Conservation (phyloP, 2,113 vertebrate genomes). For the Chamaetylas fuelleborni region DNA sequence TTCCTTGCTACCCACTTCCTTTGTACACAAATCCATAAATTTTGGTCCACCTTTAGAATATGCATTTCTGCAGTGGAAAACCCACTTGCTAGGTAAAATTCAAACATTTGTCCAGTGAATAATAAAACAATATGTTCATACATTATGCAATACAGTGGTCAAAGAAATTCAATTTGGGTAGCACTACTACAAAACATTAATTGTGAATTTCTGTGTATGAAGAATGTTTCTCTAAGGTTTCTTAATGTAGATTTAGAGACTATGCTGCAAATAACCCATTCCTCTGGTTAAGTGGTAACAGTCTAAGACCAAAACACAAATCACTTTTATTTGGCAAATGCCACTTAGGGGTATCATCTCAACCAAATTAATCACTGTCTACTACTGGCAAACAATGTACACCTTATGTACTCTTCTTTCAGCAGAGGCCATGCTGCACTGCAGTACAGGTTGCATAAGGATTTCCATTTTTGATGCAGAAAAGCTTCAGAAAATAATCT, state of each 20-base stretch:
- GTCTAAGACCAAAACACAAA: not conserved
- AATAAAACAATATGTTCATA: not conserved
- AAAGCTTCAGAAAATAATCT: not conserved
- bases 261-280: not conserved
- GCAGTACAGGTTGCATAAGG: not conserved
- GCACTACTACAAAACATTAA: not conserved
- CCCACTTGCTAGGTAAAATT: slow-evolving; percentile 34
- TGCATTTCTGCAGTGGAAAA: not conserved
- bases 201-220: not conserved
- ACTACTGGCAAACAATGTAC: not conserved
- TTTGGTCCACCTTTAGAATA: not conserved
- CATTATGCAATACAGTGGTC: not conserved
- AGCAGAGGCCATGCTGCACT: not conserved
- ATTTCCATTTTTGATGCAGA: not conserved
- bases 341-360: not conserved
- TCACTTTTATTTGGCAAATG: not conserved
- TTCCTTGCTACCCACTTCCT: not conserved
- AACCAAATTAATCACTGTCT: not conserved
- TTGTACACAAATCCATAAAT: not conserved
- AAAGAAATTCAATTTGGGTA: slow-evolving; percentile 6
- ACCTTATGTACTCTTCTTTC: not conserved
- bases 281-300: not conserved
- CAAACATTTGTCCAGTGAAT: not conserved
- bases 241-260: not conserved
- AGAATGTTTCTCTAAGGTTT: not conserved